Percentiles rank a stretch among this genome's conserved stretches.
Evolutionary conservation across 2,797 vertebrate genomes (phyloP).

Genomic region (Trematomus bernacchii): DNA sequence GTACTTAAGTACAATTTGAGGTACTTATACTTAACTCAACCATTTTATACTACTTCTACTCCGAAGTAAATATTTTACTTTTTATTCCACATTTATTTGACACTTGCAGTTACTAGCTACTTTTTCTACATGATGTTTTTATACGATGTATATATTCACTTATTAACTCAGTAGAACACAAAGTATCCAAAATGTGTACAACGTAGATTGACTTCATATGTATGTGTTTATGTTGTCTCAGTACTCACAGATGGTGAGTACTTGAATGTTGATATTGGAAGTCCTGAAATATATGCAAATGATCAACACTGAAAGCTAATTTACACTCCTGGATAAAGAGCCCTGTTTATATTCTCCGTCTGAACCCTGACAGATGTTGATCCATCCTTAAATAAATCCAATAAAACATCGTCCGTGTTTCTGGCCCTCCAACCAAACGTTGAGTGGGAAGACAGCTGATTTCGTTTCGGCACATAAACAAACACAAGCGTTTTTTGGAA

Average conservation of each 20-base stretch:
- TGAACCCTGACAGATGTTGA: conserved; percentile 19
- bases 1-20: not conserved
- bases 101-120: no score
- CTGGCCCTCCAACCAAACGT: conserved; percentile 25
- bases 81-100: no score
- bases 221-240: no score
- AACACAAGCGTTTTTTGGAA: conserved; percentile 58
- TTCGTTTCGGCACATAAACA: conserved; percentile 53
- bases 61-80: no score
- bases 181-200: no score
- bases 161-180: no score
- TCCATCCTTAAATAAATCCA: conserved; percentile 31
- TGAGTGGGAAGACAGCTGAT: conserved; percentile 56
- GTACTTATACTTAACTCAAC: not conserved
- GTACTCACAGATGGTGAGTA: not conserved
- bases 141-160: no score
- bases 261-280: conserved; percentile 6
- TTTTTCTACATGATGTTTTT: no score
- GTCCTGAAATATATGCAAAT: conserved; percentile 19
- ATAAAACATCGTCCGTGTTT: conserved; percentile 39
- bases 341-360: conserved; percentile 31
- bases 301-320: conserved; percentile 10
- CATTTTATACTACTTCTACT: no score
- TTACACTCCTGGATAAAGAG: not conserved
- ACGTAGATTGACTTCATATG: no score